Evolutionary conservation across 2,888 invertebrate genomes (phyloP), one percentile per base, ranked within the genome.

Genomic region (Automeris io): DNA sequence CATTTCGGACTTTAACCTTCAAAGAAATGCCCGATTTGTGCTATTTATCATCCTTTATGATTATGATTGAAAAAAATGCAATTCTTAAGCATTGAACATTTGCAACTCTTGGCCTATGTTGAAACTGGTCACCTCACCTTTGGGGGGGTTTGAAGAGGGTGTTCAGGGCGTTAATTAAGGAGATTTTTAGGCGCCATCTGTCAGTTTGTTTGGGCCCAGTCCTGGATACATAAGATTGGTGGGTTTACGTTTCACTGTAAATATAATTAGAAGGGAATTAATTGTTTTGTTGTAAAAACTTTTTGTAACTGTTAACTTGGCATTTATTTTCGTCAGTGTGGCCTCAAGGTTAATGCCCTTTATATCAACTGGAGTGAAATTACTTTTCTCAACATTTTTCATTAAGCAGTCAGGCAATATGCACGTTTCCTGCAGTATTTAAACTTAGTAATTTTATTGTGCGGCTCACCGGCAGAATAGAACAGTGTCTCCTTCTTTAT

Each of bases 161-260:
- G 26, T 26, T 5, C 3, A 42, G 46, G 49, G 39, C 42, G 49
- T 45, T 55, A 53, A 55, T 55, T 55, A 54, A 49, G 44, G 42
- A 47, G 47, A 47, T 45, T 55, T 53, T 55, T 53, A 44, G 43
- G 42, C 16, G 36, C 40, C 34, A 40, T 41, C 46, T 32, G 37
- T 11, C 22, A 42, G 46, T 43, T 48, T 53, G 40, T 47, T 42
- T 41, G 47, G 37, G 43, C 43, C 39, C 45, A 34, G 38, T 18
- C 41, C 38, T 40, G 49, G 39, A 34, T 46, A 47, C 45, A 47
- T 40, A 45, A 47, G 51, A 47, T 47, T 53, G 37, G 41, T 49
- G 41, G 42, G 16, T 42, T 47, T 37, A 38, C 32, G 43, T 47
- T 37, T 18, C 41, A 18, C 29, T 41, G 40, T 51, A 45, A 51